These are phyloP conservation scores for Tetramorium parvispinum DNA, from an alignment of 1,140 invertebrate species.

Conservation along the genomic window DNA sequence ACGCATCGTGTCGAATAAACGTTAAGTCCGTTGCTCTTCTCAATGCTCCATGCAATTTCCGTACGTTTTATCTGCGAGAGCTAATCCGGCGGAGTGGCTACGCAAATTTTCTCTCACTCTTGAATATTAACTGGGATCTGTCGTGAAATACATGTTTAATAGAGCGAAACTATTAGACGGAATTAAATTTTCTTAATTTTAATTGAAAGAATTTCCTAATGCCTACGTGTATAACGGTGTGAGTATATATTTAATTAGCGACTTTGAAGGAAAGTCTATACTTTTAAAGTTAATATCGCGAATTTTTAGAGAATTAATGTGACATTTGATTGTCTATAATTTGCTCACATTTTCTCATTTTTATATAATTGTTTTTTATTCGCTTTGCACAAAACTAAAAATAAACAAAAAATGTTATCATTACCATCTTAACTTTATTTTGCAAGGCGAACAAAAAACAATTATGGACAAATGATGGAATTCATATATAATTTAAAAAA, in stretches of 20 bases:
- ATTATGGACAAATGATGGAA: too few species aligned
- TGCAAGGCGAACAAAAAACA: too few species aligned
- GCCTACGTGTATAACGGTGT: not conserved
- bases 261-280: too few species aligned
- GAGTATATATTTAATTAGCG: not conserved
- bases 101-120: not conserved
- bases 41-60: conserved; percentile 41
- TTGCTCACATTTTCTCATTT: too few species aligned
- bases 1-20: conserved; percentile 19
- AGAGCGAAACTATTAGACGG: not conserved
- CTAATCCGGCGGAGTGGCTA: conserved; percentile 9
- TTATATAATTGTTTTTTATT: too few species aligned
- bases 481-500: too few species aligned
- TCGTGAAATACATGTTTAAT: not conserved
- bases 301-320: too few species aligned
- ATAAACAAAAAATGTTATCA: too few species aligned
- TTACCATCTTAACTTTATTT: too few species aligned
- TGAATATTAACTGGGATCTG: conserved; percentile 1
- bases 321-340: too few species aligned
- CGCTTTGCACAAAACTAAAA: too few species aligned
- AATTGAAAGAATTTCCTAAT: not conserved
- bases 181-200: not conserved
- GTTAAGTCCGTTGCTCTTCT: not conserved
- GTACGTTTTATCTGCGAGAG: not conserved
- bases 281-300: too few species aligned